Evolutionary conservation across 2,888 invertebrate genomes (phyloP).

Genomic region (Apoderus coryli): DNA sequence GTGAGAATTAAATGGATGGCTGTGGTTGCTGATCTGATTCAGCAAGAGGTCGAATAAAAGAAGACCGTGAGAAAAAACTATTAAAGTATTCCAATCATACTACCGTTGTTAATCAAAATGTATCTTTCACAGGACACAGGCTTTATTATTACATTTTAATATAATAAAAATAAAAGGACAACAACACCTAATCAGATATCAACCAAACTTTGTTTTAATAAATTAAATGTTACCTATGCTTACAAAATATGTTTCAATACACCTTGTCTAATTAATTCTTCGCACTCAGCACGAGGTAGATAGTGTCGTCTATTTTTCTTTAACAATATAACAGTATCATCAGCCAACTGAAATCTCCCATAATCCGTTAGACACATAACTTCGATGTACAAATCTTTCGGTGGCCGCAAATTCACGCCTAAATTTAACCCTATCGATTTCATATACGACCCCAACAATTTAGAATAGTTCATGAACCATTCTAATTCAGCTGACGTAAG

Average conservation of each 20-base stretch:
- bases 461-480: conserved; percentile 84
- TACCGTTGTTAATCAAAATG: too few relatives aligned
- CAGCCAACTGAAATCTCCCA: conserved; percentile 86
- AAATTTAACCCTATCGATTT: conserved; percentile 65
- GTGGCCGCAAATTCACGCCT: conserved; percentile 76
- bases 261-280: conserved; percentile 80
- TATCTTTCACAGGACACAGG: too few relatives aligned
- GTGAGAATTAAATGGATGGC: too few relatives aligned
- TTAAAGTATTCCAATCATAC: too few relatives aligned
- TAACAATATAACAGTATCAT: conserved; percentile 78
- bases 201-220: too few relatives aligned
- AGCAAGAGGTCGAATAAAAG: too few relatives aligned
- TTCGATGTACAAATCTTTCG: conserved; percentile 84
- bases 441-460: conserved; percentile 79
- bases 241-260: conserved; percentile 71
- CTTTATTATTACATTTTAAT: too few relatives aligned
- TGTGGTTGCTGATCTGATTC: too few relatives aligned
- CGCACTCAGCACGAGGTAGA: conserved; percentile 76
- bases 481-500: conserved; percentile 68
- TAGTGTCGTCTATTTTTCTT: conserved; percentile 87
- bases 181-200: too few relatives aligned
- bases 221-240: too few relatives aligned
- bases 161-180: too few relatives aligned
- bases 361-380: conserved; percentile 82
- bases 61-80: too few relatives aligned